Evolutionary conservation across 2,797 vertebrate species (phyloP).

Genomic region (Paguma larvata): DNA sequence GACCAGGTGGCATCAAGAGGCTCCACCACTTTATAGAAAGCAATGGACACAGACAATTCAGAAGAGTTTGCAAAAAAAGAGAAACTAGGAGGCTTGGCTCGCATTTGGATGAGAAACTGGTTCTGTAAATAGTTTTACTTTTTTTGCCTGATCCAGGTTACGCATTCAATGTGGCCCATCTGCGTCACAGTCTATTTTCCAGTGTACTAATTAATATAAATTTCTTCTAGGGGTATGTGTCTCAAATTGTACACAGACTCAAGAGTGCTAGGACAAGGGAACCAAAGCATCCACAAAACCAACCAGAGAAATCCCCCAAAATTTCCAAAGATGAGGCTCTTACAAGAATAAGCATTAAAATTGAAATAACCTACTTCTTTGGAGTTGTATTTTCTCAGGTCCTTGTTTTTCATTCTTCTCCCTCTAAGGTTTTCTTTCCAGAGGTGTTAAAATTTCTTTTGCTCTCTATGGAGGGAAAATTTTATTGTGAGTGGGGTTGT

Average conservation of each 20-base stretch:
- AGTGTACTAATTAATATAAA: background rate
- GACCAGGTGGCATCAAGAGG: background rate
- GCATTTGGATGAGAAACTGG: background rate
- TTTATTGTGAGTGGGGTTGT: background rate
- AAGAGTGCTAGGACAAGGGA: background rate
- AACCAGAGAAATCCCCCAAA: background rate
- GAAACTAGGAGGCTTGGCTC: background rate
- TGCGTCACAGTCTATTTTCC: background rate
- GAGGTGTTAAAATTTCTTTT: background rate
- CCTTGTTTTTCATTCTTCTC: background rate
- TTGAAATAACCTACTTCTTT: background rate
- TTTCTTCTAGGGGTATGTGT: background rate
- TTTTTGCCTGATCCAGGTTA: background rate
- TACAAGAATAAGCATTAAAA: background rate
- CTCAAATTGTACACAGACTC: background rate
- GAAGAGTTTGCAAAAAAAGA: background rate
- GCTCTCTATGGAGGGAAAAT: constrained; percentile 19
- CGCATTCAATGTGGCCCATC: background rate
- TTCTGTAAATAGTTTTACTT: background rate
- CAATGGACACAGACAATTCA: background rate
- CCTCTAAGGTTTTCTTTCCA: background rate
- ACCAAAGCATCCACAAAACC: background rate
- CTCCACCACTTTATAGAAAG: background rate
- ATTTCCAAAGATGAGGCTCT: background rate
- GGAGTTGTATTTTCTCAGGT: background rate